Evolutionary conservation across 2,888 invertebrate genomes (phyloP), one percentile per base, ranked within the genome.

Genomic region (Keiferia lycopersicella): DNA sequence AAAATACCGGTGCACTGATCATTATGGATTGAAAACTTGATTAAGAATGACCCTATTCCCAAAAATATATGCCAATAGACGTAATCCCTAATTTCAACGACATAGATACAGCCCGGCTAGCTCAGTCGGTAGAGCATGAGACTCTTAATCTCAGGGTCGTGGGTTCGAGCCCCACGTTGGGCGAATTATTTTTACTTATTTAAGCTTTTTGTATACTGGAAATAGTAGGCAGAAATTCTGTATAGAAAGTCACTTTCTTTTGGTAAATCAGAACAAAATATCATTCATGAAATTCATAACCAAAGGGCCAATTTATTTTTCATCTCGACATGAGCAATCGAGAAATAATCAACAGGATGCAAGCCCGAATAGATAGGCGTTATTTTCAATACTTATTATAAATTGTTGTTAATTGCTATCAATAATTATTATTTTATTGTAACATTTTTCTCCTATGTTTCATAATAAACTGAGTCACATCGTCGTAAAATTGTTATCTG

Each of bases 81-180:
- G n/a, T 45, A 62, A 62, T 30, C 11, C 57, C 12, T 20, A 16
- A 58, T 51, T 64, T 64, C 53, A 18, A 12, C 14, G 0, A 0
- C 0, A 3, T 0, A 12, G 7, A 3, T 14, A 16, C 69, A 78
- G 91, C 92, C 92, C 91, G 91, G 92, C 91, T 92, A 92, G 92
- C 92, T 92, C 92, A 92, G 92, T 92, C 92, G 90, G 89, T 88
- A 90, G 90, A 91, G 90, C 90, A 91, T 93, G 93, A 93, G 93
- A 93, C 93, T 93, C 93, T 93, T 93, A 93, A 93, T 93, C 93
- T 93, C 93, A 93, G 93, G 93, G 93, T 93, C 92, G 93, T 92
- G 93, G 92, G 92, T 92, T 87, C 86, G 84, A 86, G 85, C 85
- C 87, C 86, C 86, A 85, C 86, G 84, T 86, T 86, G 86, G 86